Conservation (phyloP, 2,113 vertebrate species). For the Urocynchramus pylzowi region DNA sequence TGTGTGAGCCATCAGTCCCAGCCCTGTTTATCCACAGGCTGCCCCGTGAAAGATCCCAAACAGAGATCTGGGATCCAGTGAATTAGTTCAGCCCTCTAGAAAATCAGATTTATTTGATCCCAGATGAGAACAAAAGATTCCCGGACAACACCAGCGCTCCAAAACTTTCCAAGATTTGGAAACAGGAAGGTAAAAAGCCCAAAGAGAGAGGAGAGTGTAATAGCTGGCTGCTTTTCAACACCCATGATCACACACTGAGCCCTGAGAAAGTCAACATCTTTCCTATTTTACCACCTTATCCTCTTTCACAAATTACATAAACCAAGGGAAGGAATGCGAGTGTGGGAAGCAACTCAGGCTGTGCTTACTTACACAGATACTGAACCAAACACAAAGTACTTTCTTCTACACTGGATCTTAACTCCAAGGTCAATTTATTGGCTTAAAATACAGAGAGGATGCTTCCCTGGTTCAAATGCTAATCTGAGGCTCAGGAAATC, state of each 20-base stretch:
- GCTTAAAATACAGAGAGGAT: slow-evolving; percentile 46
- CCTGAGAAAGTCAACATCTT: slow-evolving; percentile 16
- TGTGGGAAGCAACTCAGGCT: background rate
- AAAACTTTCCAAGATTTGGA: background rate
- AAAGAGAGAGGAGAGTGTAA: background rate
- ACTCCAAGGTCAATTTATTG: slow-evolving; percentile 47
- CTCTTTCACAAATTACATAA: slow-evolving; percentile 7
- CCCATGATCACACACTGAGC: background rate
- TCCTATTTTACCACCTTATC: slow-evolving; percentile 12
- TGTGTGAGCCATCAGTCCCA: background rate
- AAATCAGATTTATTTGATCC: background rate
- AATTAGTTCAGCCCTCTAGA: background rate
- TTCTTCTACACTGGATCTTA: background rate
- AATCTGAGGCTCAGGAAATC: slow-evolving; percentile 61
- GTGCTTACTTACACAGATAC: background rate
- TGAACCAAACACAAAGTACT: background rate
- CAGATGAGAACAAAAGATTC: slow-evolving; percentile 7
- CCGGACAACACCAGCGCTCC: background rate
- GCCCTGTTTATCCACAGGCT: background rate
- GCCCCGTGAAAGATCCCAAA: background rate
- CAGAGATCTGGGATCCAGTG: background rate
- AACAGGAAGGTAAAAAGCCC: background rate
- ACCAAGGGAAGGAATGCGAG: background rate
- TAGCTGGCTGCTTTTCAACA: slow-evolving; percentile 25
- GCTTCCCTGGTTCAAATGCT: slow-evolving; percentile 53